phyloP scores from a whole-genome alignment of 2,113 vertebrate species.

The Hyaena hyaena region DNA sequence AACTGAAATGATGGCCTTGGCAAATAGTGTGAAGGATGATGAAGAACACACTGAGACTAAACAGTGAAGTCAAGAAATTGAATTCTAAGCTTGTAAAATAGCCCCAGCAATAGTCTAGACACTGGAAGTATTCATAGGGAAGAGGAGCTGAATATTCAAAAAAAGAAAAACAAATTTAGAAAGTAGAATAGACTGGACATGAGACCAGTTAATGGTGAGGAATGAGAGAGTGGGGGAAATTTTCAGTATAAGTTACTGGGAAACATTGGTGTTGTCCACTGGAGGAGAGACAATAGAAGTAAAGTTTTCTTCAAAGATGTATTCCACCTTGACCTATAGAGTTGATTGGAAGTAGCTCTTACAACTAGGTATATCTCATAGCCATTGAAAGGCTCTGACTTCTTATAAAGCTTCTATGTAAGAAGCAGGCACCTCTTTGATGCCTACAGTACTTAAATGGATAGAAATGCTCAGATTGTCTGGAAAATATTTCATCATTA shows the following conservation, averaged over 20 bases:
- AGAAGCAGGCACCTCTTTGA: background rate
- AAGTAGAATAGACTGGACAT: background rate
- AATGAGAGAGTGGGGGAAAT: background rate
- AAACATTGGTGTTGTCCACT: background rate
- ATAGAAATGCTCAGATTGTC: conserved; percentile 59
- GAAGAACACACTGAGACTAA: background rate
- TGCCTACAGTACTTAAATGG: background rate
- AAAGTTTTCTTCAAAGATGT: background rate
- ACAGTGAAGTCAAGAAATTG: background rate
- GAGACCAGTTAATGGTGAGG: background rate
- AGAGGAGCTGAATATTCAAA: background rate
- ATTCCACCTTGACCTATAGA: background rate
- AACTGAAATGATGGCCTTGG: background rate
- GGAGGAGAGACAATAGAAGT: background rate
- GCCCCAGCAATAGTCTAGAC: background rate
- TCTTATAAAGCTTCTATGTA: background rate
- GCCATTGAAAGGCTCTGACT: background rate
- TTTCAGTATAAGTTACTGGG: background rate
- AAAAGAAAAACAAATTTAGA: background rate
- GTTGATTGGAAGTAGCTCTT: background rate
- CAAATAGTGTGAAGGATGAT: background rate
- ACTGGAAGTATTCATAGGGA: background rate
- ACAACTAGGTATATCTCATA: background rate
- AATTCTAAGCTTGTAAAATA: background rate
- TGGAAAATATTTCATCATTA: conserved; percentile 71